phyloP scores from a whole-genome alignment of 2,113 vertebrate genomes.

The Callithrix jacchus region DNA sequence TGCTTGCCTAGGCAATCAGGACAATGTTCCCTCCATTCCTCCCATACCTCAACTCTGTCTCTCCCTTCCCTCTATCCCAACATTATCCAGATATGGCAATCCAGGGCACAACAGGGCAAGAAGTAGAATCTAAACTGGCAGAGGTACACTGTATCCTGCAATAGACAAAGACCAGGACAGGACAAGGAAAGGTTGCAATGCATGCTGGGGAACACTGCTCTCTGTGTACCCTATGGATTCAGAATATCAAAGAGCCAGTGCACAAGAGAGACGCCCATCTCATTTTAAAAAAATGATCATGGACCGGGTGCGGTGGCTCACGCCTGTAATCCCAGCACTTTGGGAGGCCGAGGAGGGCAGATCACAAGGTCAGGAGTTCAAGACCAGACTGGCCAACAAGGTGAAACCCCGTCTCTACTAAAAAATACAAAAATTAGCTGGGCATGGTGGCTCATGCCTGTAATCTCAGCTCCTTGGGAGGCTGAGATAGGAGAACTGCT shows the following conservation, averaged over 20 bases:
- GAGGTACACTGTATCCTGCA: neutral
- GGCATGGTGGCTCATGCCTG: too few relatives aligned
- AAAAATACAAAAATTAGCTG: too few relatives aligned
- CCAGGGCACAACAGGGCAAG: neutral
- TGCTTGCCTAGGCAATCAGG: neutral
- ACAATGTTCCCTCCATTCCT: neutral
- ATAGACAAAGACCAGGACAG: neutral
- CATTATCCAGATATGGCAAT: slow-evolving; percentile 22
- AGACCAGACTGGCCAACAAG: too few relatives aligned
- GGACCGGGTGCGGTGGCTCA: too few relatives aligned
- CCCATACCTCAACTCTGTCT: neutral
- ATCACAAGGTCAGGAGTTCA: too few relatives aligned
- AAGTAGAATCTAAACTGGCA: neutral
- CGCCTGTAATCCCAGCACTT: too few relatives aligned
- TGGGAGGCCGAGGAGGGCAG: too few relatives aligned
- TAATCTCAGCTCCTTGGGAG: too few relatives aligned
- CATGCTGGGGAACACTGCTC: neutral
- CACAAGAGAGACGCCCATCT: neutral
- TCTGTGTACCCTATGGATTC: neutral
- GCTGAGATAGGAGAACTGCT: too few relatives aligned
- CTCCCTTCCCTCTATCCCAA: neutral
- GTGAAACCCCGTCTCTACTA: too few relatives aligned
- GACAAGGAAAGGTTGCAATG: neutral
- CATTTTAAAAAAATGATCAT: neutral
- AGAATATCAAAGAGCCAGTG: neutral